phyloP scores from a whole-genome alignment of 2,797 vertebrate genomes.

The Centropyge bicolor region DNA sequence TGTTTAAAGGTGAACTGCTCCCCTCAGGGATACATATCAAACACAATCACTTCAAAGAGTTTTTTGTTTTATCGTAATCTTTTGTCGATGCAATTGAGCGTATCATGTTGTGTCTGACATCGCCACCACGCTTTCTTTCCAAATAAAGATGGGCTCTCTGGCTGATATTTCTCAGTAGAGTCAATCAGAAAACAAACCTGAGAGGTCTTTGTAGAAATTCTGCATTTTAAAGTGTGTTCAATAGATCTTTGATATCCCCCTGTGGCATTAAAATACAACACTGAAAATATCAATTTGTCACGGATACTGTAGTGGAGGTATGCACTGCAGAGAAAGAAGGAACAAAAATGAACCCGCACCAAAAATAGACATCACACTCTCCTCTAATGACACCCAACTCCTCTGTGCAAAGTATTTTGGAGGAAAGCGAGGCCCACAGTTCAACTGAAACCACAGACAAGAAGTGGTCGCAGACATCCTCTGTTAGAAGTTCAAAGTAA shows the following conservation, averaged over 20 bases:
- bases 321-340: neutral
- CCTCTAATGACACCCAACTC: neutral
- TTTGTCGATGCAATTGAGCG: conserved; percentile 57
- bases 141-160: conserved; percentile 38
- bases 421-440: neutral
- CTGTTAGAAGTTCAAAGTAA: conserved; percentile 24
- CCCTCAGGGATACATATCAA: conserved; percentile 71
- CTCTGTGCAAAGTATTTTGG: neutral
- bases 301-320: neutral
- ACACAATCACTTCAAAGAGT: conserved; percentile 60
- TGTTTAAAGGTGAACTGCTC: conserved; percentile 64
- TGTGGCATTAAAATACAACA: conserved; percentile 18
- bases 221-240: conserved; percentile 27
- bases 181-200: conserved; percentile 13
- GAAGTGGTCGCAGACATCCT: neutral
- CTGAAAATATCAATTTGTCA: neutral
- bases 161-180: conserved; percentile 36
- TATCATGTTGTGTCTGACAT: conserved; percentile 54
- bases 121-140: conserved; percentile 34
- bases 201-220: conserved; percentile 24
- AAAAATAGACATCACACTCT: neutral
- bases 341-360: neutral
- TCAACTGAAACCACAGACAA: conserved; percentile 7
- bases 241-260: conserved; percentile 16
- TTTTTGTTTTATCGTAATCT: conserved; percentile 57